Base-by-base conservation (phyloP, 2,888 invertebrate species). In the Sturmia bella region DNA sequence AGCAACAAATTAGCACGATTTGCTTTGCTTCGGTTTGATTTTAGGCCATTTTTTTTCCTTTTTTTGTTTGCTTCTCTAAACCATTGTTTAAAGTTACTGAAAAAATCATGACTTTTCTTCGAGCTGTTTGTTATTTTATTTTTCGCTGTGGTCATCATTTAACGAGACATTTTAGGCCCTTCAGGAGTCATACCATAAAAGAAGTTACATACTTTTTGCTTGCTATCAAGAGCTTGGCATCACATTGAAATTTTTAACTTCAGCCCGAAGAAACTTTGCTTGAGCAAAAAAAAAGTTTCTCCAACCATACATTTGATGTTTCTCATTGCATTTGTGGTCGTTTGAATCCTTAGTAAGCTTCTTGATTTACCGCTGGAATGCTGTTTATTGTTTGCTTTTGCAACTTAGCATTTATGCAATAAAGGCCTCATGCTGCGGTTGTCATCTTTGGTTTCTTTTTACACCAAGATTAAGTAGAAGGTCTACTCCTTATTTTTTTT, bases 321-420 rank as follows among this genome's bases (percentile, higher is more conserved):
- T 57, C 50, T 64, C 69, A 43, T 69, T 74, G 77, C 63, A 54
- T 73, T 75, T 80, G 76, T 66, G 64, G 66, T 76, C 48, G 76
- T n/a, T 69, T 78, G 82, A 82, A 82, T 82, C 82, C 82, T 82
- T 82, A 82, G 82, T 82, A 82, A 82, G 66, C 82, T 82, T 78
- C 82, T 82, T 82, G 78, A 82, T 82, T 78, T 82, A 82, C 82
- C 82, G 82, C 82, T 82, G 82, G 82, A 82, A 82, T 82, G 82
- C 56, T 82, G 82, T 82, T 81, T 69, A 81, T 66, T 76, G 76
- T 72, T 78, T 76, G 66, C 59, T 77, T 37, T 78, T 74, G 82
- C 78, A 79, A 73, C 54, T 72, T 68, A 78, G 74, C 57, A 66
- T 82, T 69, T 78, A 59, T 69, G 77, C 74, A 82, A 78, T 82